Evolutionary conservation across 2,888 invertebrate genomes (phyloP).

Genomic region (Thereva nobilitata): DNA sequence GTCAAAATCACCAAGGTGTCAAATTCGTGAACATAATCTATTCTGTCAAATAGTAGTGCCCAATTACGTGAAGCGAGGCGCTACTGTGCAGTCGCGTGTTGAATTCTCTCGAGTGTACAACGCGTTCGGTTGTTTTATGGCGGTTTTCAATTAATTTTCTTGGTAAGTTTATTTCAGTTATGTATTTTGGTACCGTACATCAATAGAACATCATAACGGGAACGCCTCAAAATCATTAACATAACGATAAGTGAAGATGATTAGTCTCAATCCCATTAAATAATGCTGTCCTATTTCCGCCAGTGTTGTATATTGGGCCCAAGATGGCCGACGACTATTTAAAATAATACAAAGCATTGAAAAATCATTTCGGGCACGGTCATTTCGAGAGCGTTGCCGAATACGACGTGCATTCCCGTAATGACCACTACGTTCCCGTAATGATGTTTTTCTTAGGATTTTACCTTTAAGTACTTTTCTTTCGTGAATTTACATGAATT

Average conservation of each 20-base stretch:
- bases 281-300: conserved; percentile 2
- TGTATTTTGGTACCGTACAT: too few relatives aligned
- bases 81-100: conserved; percentile 4
- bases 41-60: conserved; percentile 4
- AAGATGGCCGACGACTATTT: neutral
- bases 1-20: too few relatives aligned
- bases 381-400: neutral
- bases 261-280: conserved; percentile 2
- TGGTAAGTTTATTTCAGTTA: neutral
- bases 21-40: neutral
- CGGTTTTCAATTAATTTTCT: conserved; percentile 3
- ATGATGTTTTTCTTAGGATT: conserved; percentile 4
- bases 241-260: conserved; percentile 5
- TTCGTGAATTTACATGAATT: neutral
- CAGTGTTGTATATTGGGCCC: conserved; percentile 1
- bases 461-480: conserved; percentile 1
- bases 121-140: conserved; percentile 2
- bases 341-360: conserved; percentile 7
- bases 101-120: conserved; percentile 1
- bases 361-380: conserved; percentile 3
- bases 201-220: too few relatives aligned
- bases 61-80: conserved; percentile 8
- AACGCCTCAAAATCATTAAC: too few relatives aligned
- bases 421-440: conserved; percentile 3
- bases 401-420: conserved; percentile 1